These are phyloP conservation scores for Calidris pugnax DNA, from an alignment of 2,113 vertebrate species.

Conservation along the genomic window DNA sequence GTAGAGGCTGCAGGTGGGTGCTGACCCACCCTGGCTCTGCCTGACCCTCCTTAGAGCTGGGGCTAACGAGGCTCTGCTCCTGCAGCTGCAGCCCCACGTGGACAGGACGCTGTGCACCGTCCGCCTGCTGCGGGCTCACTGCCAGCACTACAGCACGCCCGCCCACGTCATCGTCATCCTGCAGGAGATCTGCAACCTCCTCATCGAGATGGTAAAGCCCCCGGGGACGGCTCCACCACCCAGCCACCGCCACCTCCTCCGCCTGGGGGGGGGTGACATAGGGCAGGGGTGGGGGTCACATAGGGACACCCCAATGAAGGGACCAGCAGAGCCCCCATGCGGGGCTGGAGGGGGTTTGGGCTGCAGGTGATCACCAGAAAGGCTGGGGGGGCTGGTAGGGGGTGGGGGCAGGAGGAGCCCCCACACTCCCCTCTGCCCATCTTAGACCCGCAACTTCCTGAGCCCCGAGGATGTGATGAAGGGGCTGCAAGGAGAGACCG, in stretches of 20 bases:
- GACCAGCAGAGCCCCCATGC: fast-evolving
- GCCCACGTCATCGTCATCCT: conserved; percentile 71
- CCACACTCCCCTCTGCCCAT: fast-evolving
- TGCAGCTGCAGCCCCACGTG: conserved; percentile 68
- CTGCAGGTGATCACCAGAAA: background rate
- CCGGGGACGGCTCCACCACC: fast-evolving
- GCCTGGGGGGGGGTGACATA: background rate
- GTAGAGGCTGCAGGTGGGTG: background rate
- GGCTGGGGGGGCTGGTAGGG: background rate
- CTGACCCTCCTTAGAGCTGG: fast-evolving
- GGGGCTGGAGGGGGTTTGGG: background rate
- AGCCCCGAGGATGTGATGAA: conserved; percentile 75
- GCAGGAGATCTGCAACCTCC: conserved; percentile 81
- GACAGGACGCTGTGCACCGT: conserved; percentile 68
- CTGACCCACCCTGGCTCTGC: fast-evolving
- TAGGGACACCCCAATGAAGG: background rate
- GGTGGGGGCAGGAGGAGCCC: background rate
- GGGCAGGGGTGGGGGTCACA: fast-evolving
- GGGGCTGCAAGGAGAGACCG: conserved; percentile 73
- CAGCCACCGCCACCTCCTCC: background rate
- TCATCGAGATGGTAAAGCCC: conserved; percentile 77
- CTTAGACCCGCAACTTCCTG: conserved; percentile 76
- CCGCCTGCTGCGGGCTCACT: conserved; percentile 71
- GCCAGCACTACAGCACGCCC: conserved; percentile 70
- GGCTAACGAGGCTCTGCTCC: background rate